Percentiles rank a stretch among this genome's conserved stretches.
These are phyloP conservation scores for Euglossa dilemma DNA, from an alignment of 1,140 invertebrate genomes.

Conservation along the genomic window DNA sequence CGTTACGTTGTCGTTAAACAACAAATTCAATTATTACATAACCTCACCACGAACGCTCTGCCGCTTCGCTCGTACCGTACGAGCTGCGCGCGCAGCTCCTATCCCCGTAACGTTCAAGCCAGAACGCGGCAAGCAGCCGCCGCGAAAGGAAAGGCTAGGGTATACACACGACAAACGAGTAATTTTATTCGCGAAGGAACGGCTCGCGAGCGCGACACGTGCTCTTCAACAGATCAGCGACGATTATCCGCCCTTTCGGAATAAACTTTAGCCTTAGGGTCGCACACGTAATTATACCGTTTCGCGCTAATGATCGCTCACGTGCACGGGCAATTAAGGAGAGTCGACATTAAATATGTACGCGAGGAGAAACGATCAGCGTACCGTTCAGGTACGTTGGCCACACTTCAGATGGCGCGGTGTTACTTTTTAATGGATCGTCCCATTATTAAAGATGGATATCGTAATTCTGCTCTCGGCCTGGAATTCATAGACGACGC, in stretches of 20 bases:
- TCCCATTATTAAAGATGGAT: neutral
- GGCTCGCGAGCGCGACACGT: slow-evolving; percentile 5
- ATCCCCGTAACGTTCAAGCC: neutral
- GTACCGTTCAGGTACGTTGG: slow-evolving; percentile 31
- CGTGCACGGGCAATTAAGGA: slow-evolving; percentile 40
- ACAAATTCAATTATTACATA: neutral
- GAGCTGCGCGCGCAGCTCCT: too few species aligned
- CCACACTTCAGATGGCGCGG: slow-evolving; percentile 11
- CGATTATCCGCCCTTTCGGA: slow-evolving; percentile 10
- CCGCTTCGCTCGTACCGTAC: too few species aligned
- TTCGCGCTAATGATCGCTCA: slow-evolving; percentile 39
- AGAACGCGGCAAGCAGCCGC: neutral
- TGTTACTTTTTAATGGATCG: slow-evolving; percentile 20
- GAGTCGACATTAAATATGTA: slow-evolving; percentile 19
- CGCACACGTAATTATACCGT: slow-evolving; percentile 30
- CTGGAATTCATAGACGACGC: slow-evolving; percentile 10
- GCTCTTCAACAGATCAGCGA: neutral
- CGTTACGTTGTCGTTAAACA: neutral
- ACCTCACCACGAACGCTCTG: neutral
- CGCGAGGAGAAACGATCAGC: slow-evolving; percentile 32
- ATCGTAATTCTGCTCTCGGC: neutral
- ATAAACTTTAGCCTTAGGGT: slow-evolving; percentile 1
- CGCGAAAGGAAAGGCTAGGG: neutral
- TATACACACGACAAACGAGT: neutral
- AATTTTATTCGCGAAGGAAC: slow-evolving; percentile 12